A percentile compares a stretch with the other conserved stretches of the same genome.
Evolutionary conservation across 1,140 invertebrate genomes (phyloP).

Genomic region (Cryptotermes secundus): DNA sequence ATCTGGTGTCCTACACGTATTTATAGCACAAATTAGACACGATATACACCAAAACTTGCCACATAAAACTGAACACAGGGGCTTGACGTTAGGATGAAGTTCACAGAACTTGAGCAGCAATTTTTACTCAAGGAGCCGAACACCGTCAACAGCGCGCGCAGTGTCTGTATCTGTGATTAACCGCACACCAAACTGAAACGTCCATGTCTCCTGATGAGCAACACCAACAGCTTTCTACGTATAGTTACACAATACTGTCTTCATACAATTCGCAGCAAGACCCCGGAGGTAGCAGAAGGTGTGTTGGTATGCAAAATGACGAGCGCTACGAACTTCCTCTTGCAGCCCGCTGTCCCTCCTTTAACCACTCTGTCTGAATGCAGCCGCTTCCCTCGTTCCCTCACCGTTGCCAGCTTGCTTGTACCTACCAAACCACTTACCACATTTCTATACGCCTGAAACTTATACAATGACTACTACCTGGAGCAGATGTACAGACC

Average conservation of each 20-base stretch:
- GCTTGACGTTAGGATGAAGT: no score
- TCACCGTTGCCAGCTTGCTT: conserved; percentile 1
- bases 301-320: background rate
- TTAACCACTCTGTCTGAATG: background rate
- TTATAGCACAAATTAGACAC: no score
- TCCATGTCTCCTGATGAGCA: background rate
- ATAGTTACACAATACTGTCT: background rate
- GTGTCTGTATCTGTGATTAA: background rate
- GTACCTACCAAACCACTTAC: background rate
- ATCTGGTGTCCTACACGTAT: background rate
- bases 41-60: no score
- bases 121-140: no score
- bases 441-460: background rate
- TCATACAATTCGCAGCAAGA: background rate
- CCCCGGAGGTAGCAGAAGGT: background rate
- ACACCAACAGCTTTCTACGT: background rate
- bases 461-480: background rate
- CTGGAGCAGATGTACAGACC: background rate
- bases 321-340: background rate
- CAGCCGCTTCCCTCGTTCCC: background rate
- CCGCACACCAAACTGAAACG: background rate
- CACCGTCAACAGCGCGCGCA: background rate
- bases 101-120: no score
- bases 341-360: background rate
- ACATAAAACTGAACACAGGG: no score